Evolutionary conservation across 53 echinoderm and acorn worm species (phyloP).

Genomic region (Glandiceps talaboti): DNA sequence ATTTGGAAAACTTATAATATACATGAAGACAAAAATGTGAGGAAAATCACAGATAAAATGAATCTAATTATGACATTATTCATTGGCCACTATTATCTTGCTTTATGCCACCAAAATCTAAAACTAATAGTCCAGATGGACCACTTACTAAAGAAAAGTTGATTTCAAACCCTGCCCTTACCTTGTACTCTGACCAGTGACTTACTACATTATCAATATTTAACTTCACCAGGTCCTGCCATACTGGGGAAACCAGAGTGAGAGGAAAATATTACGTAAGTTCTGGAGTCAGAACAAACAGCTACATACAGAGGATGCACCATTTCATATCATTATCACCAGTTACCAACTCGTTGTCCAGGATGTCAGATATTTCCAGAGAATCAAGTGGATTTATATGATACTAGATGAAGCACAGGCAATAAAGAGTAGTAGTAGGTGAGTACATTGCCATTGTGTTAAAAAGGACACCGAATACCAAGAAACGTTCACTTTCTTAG

Average conservation of each 20-base stretch:
- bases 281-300: slow-evolving; percentile 74
- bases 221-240: slow-evolving; percentile 38
- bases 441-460: too few relatives aligned
- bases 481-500: not conserved
- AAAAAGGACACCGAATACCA: not conserved
- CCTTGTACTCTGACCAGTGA: not conserved
- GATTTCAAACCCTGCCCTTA: too few relatives aligned
- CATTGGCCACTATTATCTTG: too few relatives aligned
- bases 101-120: too few relatives aligned
- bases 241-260: slow-evolving; percentile 98
- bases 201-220: too few relatives aligned
- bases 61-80: too few relatives aligned
- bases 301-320: slow-evolving; percentile 57
- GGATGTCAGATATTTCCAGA: slow-evolving; percentile 95
- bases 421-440: slow-evolving; percentile 94
- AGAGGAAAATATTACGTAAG: slow-evolving; percentile 77
- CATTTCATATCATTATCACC: slow-evolving; percentile 98
- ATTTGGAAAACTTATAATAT: too few relatives aligned
- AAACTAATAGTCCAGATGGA: too few relatives aligned
- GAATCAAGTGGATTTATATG: slow-evolving; percentile 99
- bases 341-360: slow-evolving; percentile 99
- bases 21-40: too few relatives aligned
- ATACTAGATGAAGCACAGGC: slow-evolving; percentile 96
- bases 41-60: too few relatives aligned
- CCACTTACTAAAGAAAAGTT: too few relatives aligned